Base-by-base conservation (phyloP, 1,140 invertebrate species). In the Pseudomyrmex sp. region DNA sequence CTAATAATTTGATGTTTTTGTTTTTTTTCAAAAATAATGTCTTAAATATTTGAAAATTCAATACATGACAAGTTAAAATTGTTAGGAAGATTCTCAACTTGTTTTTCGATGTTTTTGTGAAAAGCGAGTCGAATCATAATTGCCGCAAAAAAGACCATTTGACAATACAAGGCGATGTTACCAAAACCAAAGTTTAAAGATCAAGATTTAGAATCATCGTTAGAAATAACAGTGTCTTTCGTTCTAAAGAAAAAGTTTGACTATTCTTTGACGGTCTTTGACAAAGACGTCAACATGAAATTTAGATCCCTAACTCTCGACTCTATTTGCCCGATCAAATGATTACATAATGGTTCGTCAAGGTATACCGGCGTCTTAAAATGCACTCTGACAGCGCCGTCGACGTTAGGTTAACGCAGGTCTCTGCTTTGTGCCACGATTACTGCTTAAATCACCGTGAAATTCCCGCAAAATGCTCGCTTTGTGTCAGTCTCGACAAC, bases 401-500 rank as follows among this genome's bases (percentile, higher is more conserved):
- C 50, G 2, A 62, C 87, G 73, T 76, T 83, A 23, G 4, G 35
- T 70, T 65, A 75, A 76, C 73, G 76, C 85, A 63, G 88, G 70
- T 50, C 18, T 48, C 18, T 77, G 88, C 82, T 92, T 94, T 94
- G 93, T 94, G n/a, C 66, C 5, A 88, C 90, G 93, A 93, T 94
- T 94, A 93, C 84, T 79, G 88, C 72, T 90, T 88, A 93, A 94
- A 93, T 93, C 91, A 92, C 90, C 92, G 88, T 92, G 83, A 94
- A 93, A 94, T 93, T 89, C 90, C 87, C 85, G 87, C 91, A 88
- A 92, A 93, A 93, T 86, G 88, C 68, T 85, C 46, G 85, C 83
- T 91, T 93, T 93, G 91, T 93, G 82, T 54, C 15, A 52, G 10
- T 63, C 56, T 50, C 59, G 66, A 87, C 65, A 80, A 26, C 1